These are phyloP conservation scores for Tribolium castaneum DNA, from an alignment of 1,140 invertebrate species.

Conservation along the genomic window DNA sequence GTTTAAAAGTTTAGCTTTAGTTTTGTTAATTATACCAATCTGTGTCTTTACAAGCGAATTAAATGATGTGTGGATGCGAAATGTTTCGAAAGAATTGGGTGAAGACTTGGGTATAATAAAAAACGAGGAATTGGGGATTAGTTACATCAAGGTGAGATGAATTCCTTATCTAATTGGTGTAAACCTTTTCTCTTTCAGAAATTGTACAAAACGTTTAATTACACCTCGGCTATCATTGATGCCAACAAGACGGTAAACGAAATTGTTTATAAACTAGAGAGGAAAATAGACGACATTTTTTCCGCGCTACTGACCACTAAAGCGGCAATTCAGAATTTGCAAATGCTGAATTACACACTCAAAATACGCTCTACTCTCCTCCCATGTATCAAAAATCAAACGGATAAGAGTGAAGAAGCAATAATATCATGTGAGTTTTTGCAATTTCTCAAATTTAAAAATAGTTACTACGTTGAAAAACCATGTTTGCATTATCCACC, in stretches of 20 bases:
- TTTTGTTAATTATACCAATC: neutral
- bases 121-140: slow-evolving; percentile 70
- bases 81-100: slow-evolving; percentile 8
- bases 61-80: slow-evolving; percentile 12
- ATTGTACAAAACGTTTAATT: slow-evolving; percentile 65
- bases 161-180: neutral
- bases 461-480: too few relatives aligned
- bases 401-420: slow-evolving; percentile 9
- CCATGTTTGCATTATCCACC: neutral
- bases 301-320: slow-evolving; percentile 60
- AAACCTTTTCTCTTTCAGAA: slow-evolving; percentile 59
- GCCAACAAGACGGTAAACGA: slow-evolving; percentile 60
- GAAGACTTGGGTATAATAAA: slow-evolving; percentile 29
- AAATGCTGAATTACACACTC: slow-evolving; percentile 52
- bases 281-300: slow-evolving; percentile 64
- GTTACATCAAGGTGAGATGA: slow-evolving; percentile 67
- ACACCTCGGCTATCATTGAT: slow-evolving; percentile 52
- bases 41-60: neutral
- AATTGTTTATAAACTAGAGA: slow-evolving; percentile 63
- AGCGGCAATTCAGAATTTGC: slow-evolving; percentile 58
- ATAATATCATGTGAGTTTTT: neutral
- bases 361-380: slow-evolving; percentile 43
- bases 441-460: too few relatives aligned
- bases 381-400: slow-evolving; percentile 53
- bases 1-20: slow-evolving; percentile 7